These are phyloP conservation scores for Coregonus clupeaformis DNA, from an alignment of 2,113 vertebrate genomes.

Conservation along the genomic window DNA sequence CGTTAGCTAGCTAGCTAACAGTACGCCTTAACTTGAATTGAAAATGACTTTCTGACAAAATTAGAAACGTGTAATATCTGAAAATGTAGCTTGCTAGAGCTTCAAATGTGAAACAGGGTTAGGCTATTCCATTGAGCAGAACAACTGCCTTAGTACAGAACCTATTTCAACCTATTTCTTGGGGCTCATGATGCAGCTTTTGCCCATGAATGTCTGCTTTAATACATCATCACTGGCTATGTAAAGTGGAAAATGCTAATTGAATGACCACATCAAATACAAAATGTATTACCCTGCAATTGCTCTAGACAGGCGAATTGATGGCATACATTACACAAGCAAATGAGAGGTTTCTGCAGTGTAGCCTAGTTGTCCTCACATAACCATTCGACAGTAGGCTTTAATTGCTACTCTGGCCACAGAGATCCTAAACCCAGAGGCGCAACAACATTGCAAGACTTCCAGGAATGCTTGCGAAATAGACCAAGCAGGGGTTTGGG, in stretches of 20 bases:
- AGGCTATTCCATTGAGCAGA: conserved; percentile 7
- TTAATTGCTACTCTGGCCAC: not conserved
- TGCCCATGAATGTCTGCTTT: conserved; percentile 44
- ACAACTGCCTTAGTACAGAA: conserved; percentile 17
- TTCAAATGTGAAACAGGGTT: not conserved
- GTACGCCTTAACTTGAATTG: too few relatives aligned
- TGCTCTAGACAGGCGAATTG: conserved; percentile 61
- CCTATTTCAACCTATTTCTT: conserved; percentile 35
- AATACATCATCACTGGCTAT: conserved; percentile 59
- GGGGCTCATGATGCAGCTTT: conserved; percentile 27
- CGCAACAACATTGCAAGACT: too few relatives aligned
- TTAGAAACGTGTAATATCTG: too few relatives aligned
- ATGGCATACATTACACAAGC: conserved; percentile 60
- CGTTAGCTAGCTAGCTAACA: too few relatives aligned
- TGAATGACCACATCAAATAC: conserved; percentile 69
- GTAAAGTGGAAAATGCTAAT: conserved; percentile 71
- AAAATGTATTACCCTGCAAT: conserved; percentile 68
- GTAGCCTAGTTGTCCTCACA: conserved; percentile 11
- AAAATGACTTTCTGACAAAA: too few relatives aligned
- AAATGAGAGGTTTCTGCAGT: conserved; percentile 46
- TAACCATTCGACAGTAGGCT: conserved; percentile 2
- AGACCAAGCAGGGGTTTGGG: too few relatives aligned
- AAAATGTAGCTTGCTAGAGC: too few relatives aligned
- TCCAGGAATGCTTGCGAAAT: too few relatives aligned
- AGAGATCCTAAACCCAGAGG: not conserved